Percentiles rank a stretch among this genome's conserved stretches.
These are phyloP conservation scores for Melipona bicolor DNA, from an alignment of 2,888 invertebrate genomes.

Conservation along the genomic window DNA sequence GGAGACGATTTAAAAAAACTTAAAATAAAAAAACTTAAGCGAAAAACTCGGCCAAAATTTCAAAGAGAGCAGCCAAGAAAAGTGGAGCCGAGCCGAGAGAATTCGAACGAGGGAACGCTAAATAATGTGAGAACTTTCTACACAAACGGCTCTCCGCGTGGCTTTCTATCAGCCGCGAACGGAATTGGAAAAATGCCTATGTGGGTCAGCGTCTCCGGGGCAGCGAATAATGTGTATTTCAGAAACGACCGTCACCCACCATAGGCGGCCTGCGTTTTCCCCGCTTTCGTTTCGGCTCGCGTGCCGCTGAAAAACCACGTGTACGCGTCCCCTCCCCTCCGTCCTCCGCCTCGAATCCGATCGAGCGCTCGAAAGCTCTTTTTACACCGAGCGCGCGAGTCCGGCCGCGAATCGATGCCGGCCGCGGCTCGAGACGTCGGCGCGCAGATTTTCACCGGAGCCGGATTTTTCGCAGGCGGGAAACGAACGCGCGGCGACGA, in stretches of 20 bases:
- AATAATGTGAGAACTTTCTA: constrained; percentile 82
- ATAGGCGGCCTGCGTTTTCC: constrained; percentile 14
- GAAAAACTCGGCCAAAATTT: no score
- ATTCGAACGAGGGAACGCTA: constrained; percentile 73
- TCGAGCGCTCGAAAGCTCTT: background rate
- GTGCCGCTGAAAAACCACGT: constrained; percentile 34
- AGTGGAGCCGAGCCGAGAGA: no score
- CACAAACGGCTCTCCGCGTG: constrained; percentile 65
- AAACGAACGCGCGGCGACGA: constrained; percentile 24
- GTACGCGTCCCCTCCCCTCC: background rate
- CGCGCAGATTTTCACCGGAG: constrained; percentile 43
- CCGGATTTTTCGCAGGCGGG: constrained; percentile 60
- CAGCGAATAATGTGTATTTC: constrained; percentile 76
- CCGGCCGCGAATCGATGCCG: constrained; percentile 5
- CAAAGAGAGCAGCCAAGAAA: no score
- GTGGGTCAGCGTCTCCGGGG: constrained; percentile 75
- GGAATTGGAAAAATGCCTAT: constrained; percentile 80
- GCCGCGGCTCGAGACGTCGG: background rate
- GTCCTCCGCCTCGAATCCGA: constrained; percentile 54
- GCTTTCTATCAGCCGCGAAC: constrained; percentile 75
- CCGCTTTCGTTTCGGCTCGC: constrained; percentile 72
- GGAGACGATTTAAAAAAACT: no score
- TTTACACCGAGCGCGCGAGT: background rate
- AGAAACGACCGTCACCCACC: constrained; percentile 76
- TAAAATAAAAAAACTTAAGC: no score